Percentiles rank a stretch among this genome's conserved stretches.
Conservation (phyloP, 2,888 invertebrate genomes). For the Lymantria monacha region DNA sequence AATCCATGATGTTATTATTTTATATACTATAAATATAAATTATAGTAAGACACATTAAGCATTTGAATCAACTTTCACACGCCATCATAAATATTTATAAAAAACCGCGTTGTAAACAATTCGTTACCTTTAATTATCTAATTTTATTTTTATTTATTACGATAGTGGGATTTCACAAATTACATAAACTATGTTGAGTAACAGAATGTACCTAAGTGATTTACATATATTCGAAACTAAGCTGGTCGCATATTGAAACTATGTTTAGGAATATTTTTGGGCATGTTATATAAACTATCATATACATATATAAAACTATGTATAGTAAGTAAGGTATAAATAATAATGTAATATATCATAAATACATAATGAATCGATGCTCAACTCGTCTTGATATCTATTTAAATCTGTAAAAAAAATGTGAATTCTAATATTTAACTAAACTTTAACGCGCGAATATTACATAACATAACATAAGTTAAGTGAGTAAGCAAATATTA, state of each 20-base stretch:
- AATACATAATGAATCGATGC: no score
- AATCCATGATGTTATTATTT: no score
- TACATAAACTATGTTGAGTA: conserved; percentile 21
- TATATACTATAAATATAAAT: no score
- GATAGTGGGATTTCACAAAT: conserved; percentile 15
- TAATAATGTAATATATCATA: no score
- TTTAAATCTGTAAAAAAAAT: no score
- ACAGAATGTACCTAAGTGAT: conserved; percentile 12
- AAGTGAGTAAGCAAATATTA: no score
- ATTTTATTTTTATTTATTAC: conserved; percentile 10
- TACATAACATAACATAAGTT: no score
- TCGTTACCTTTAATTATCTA: conserved; percentile 9
- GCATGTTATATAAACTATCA: conserved; percentile 6
- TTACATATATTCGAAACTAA: conserved; percentile 18
- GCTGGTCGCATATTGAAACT: conserved; percentile 6
- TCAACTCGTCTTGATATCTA: no score
- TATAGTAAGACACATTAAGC: neutral
- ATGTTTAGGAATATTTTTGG: conserved; percentile 6
- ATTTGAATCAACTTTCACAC: conserved; percentile 14
- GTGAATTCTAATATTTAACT: no score
- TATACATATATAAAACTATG: no score
- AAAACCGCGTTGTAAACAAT: conserved; percentile 11
- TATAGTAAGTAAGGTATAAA: no score
- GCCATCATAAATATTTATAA: conserved; percentile 12
- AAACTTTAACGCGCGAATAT: no score